Base-by-base conservation (phyloP, 1,140 invertebrate species). In the Drosophila auraria region DNA sequence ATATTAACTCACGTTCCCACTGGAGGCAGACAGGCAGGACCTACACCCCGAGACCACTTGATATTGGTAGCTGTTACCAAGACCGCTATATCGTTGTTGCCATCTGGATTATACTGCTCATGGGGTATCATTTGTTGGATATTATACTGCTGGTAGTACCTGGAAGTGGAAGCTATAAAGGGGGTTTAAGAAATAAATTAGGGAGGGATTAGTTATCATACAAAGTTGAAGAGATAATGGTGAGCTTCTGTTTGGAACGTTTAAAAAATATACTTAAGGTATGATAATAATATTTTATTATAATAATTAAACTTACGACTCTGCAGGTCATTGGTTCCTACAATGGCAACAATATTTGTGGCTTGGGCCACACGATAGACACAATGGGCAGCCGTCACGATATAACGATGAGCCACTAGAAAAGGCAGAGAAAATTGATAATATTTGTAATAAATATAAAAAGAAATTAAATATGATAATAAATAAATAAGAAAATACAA, bases 11-110 rank as follows among this genome's bases (percentile, higher is more conserved):
- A 92, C 89, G 75, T 78, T 44, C 69, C 68, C 2, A 23, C 56
- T 6, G 92, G 84, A 0, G 92, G 92, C 45, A 93, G 33, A 51
- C 92, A 93, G 27, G 87, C 77, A n/a, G 92, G 92, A 17, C 90
- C 92, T 5, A 93, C 91, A 0, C 92, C 92, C 0, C 84, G 77
- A 9, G 84, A 76, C 87, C 91, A 93, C 11, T 63, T 64, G 5
- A 93, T 92, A 42, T 25, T 59, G 8, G 27, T n/a, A 1, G 71
- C 58, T 3, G 91, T 91, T 27, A 50, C 38, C 17, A 92, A 17
- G 17, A 93, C 33, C 0, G 84, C 91, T 15, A 93, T 92, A 63
- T 93, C 92, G 44, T 92, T 91, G 1, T 68, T 50, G 0, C 64
- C 60, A 51, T 59, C 56, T 0, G 91, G 91, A 0, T 64, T 58